phyloP scores from a whole-genome alignment of 1,140 invertebrate species.

The Thaumatotibia leucotreta region DNA sequence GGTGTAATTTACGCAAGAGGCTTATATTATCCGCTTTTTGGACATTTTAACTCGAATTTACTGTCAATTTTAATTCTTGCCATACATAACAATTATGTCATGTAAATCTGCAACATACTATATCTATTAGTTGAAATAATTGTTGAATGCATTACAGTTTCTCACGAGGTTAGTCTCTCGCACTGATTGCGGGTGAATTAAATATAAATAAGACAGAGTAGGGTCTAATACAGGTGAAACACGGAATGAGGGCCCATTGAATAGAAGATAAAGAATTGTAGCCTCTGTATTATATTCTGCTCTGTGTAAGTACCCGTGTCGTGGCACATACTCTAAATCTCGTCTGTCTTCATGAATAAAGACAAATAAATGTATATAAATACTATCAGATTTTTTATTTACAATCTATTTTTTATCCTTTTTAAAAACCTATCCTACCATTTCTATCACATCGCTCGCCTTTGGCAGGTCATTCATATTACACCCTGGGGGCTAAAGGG shows the following conservation, averaged over 20 bases:
- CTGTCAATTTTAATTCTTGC: neutral
- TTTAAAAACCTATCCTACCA: too few species aligned
- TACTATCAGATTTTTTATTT: neutral
- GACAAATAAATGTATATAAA: constrained; percentile 22
- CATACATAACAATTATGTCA: neutral
- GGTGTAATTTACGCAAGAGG: too few species aligned
- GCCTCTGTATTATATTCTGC: neutral
- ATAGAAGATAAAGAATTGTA: neutral
- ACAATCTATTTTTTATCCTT: too few species aligned
- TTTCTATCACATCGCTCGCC: too few species aligned
- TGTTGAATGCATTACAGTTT: neutral
- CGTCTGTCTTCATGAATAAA: constrained; percentile 17
- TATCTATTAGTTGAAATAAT: constrained; percentile 5
- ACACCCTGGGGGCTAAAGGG: too few species aligned
- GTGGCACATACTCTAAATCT: constrained; percentile 12
- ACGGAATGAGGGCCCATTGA: neutral
- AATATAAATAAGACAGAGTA: neutral
- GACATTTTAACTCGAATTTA: neutral
- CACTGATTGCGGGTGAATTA: neutral
- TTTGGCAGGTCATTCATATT: too few species aligned
- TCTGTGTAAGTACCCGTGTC: neutral
- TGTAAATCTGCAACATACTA: neutral
- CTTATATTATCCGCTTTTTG: too few species aligned
- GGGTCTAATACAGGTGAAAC: neutral
- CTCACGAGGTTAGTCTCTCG: neutral